These are phyloP conservation scores for Echiichthys vipera DNA, from an alignment of 2,797 vertebrate genomes.

Conservation along the genomic window DNA sequence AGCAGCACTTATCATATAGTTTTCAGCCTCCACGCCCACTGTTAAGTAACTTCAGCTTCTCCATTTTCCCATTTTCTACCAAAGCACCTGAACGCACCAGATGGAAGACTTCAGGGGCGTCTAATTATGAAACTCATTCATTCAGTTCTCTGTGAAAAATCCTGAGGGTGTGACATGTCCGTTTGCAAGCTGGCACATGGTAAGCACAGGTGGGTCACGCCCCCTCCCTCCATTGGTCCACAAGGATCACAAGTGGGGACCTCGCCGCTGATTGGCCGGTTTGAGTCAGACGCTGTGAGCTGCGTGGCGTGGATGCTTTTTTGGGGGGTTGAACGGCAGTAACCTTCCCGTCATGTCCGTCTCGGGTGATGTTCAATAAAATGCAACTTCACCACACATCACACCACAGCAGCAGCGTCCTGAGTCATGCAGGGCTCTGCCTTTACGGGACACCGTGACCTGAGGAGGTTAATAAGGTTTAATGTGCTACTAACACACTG, in stretches of 20 bases:
- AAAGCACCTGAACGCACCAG: neutral
- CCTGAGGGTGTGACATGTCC: neutral
- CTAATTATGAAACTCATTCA: neutral
- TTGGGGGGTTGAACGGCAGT: slow-evolving; percentile 76
- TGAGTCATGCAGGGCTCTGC: slow-evolving; percentile 33
- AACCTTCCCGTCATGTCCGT: slow-evolving; percentile 61
- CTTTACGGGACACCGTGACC: neutral
- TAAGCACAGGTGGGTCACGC: slow-evolving; percentile 41
- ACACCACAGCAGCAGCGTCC: slow-evolving; percentile 39
- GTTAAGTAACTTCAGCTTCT: neutral
- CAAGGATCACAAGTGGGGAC: slow-evolving; percentile 71
- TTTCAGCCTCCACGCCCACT: neutral
- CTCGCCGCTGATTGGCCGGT: slow-evolving; percentile 73
- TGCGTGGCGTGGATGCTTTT: slow-evolving; percentile 32
- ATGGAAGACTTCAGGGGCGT: neutral
- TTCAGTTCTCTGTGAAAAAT: neutral
- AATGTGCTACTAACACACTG: neutral
- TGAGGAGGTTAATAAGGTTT: neutral
- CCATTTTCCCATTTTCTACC: neutral
- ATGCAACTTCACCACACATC: slow-evolving; percentile 39
- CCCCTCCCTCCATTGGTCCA: slow-evolving; percentile 68
- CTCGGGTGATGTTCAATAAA: slow-evolving; percentile 39
- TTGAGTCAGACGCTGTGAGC: slow-evolving; percentile 74
- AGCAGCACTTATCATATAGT: rapidly evolving
- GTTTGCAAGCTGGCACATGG: slow-evolving; percentile 10